Base-by-base conservation (phyloP, 2,113 vertebrate genomes). In the Grammomys surdaster region DNA sequence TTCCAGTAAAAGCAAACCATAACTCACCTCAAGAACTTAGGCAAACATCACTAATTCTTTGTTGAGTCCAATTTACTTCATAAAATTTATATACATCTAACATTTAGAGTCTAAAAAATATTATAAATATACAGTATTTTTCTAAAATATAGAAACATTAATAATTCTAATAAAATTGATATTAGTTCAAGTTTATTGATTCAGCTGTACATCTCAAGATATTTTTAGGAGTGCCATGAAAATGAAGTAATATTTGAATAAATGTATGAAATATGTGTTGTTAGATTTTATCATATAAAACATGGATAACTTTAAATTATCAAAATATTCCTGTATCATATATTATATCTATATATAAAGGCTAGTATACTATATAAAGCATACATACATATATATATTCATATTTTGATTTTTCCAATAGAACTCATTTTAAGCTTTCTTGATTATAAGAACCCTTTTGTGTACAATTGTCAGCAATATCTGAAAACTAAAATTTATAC, bases 101-200 rank as follows among this genome's bases (percentile, higher is more conserved):
- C 54, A n/a, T 33, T 33, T 24, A 69, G 10, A 33, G 56, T 7
- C 63, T 46, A 48, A 24, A 82, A 40, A 17, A 28, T 12, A 7
- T 17, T 2, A 81, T 88, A 70, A 88, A 26, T 46, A 67, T 81
- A 54, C 31, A 4, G 26, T 75, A 20, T 56, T n/a, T 89, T 95
- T 65, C 17, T 82, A 86, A 82, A 72, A 72, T 88, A 69, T 1
- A 82, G 1, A 70, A 54, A 51, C 19, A 82, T 73, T 73, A 90
- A 76, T 88, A 94, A 46, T 90, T 76, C 19, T 89, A 54, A 28
- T 89, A 75, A 91, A 94, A 86, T 89, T 76, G 16, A 58, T 69
- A 33, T 48, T 75, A 77, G 46, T 90, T 81, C 72, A 91, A 92
- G 94, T 2, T 10, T 94, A 33, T 48, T 91, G 40, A 81, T 86